These are phyloP conservation scores for Eidolon dupreanum DNA, from an alignment of 2,797 vertebrate genomes.

Conservation along the genomic window DNA sequence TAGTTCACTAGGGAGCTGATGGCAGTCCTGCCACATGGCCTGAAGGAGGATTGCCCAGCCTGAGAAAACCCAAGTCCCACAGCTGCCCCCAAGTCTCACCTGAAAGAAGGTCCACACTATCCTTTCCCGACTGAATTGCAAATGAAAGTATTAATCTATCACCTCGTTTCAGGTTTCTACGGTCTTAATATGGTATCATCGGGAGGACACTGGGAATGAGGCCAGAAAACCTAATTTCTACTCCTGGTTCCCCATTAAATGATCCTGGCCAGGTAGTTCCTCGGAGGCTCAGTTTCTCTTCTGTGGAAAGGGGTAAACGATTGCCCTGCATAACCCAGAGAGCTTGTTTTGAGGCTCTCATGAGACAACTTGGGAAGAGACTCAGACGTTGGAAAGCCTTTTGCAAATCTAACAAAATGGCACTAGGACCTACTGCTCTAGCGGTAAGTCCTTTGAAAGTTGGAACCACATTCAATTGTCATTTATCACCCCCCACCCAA, in stretches of 20 bases:
- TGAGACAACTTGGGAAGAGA: neutral
- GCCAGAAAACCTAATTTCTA: neutral
- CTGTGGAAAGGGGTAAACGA: neutral
- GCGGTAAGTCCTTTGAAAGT: neutral
- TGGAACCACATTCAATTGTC: neutral
- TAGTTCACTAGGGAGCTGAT: accelerated
- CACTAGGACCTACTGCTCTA: neutral
- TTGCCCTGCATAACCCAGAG: neutral
- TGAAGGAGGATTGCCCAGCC: neutral
- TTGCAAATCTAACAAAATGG: neutral
- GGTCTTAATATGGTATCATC: neutral
- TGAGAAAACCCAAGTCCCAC: neutral
- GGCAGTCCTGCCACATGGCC: neutral
- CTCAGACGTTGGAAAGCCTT: neutral
- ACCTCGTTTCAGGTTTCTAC: neutral
- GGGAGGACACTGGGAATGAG: neutral
- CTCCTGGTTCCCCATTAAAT: neutral
- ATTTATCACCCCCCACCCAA: too few relatives aligned
- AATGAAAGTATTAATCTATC: neutral
- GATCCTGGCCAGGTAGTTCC: neutral
- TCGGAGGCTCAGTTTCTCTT: neutral
- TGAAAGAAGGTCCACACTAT: neutral
- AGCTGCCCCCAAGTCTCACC: neutral
- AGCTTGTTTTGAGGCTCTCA: neutral
- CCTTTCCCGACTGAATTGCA: neutral